phyloP scores from a whole-genome alignment of 2,797 vertebrate genomes.

The Anas flavirostris region DNA sequence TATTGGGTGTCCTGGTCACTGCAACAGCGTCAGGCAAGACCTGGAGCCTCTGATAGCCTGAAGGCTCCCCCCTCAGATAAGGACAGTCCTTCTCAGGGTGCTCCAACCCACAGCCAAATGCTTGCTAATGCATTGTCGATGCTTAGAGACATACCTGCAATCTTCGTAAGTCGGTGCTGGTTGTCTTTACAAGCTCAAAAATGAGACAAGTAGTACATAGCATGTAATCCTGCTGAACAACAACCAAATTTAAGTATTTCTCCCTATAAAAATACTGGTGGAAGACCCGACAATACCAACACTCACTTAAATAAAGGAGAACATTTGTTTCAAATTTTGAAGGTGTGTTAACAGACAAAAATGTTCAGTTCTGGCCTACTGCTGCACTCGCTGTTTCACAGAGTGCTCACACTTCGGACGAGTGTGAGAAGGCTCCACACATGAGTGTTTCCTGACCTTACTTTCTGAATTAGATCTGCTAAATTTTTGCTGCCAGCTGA shows the following conservation, averaged over 20 bases:
- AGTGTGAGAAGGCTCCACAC: neutral
- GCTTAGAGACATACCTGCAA: neutral
- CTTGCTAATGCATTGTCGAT: fast-evolving
- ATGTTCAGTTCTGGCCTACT: neutral
- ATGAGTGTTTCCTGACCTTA: neutral
- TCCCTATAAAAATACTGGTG: neutral
- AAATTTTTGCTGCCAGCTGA: neutral
- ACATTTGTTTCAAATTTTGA: neutral
- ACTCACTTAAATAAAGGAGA: neutral
- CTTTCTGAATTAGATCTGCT: neutral
- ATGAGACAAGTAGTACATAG: neutral
- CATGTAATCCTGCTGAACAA: neutral
- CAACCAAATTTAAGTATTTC: neutral
- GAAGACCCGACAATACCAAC: neutral
- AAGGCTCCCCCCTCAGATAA: neutral
- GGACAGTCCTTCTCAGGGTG: neutral
- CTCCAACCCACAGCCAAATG: neutral
- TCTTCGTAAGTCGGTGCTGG: neutral
- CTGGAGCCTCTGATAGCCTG: neutral
- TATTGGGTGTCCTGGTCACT: neutral
- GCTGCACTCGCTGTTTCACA: neutral
- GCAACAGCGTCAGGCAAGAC: neutral
- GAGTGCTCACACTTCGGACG: neutral
- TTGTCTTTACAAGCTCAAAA: neutral
- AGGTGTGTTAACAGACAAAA: neutral